phyloP scores from a whole-genome alignment of 2,888 invertebrate genomes.

The Atrina japonica region DNA sequence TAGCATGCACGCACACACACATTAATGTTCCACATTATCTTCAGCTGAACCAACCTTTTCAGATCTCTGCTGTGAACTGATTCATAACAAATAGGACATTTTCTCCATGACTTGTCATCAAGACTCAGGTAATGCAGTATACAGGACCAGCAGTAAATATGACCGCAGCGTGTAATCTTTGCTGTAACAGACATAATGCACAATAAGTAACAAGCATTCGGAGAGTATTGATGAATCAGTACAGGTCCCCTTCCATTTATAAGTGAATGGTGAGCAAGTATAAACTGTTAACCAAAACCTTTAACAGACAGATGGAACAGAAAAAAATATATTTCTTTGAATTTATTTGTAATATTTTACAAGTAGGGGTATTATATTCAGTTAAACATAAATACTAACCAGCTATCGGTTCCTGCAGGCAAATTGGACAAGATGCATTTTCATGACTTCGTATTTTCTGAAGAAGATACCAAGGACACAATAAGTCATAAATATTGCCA shows the following conservation, averaged over 20 bases:
- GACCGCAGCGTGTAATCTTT: conserved; percentile 96
- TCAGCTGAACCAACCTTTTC: too few relatives aligned
- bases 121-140: conserved; percentile 94
- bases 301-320: too few relatives aligned
- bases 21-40: too few relatives aligned
- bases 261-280: too few relatives aligned
- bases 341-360: too few relatives aligned
- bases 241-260: too few relatives aligned
- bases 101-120: conserved; percentile 88
- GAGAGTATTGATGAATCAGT: too few relatives aligned
- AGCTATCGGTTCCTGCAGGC: conserved; percentile 88
- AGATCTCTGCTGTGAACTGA: conserved; percentile 90
- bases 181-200: conserved; percentile 87
- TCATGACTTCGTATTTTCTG: conserved; percentile 76
- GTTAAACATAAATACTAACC: conserved; percentile 53
- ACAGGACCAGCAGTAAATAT: conserved; percentile 98
- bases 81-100: conserved; percentile 96
- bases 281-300: too few relatives aligned
- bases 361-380: too few relatives aligned
- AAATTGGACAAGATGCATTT: conserved; percentile 92
- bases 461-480: conserved; percentile 44
- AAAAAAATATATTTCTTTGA: too few relatives aligned
- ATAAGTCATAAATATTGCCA: background rate
- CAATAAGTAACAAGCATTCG: too few relatives aligned
- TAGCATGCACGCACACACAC: too few relatives aligned